phyloP scores from a whole-genome alignment of 30 jellyfish, hydroid and myxozoan genomes.

The Turritopsis rubra region DNA sequence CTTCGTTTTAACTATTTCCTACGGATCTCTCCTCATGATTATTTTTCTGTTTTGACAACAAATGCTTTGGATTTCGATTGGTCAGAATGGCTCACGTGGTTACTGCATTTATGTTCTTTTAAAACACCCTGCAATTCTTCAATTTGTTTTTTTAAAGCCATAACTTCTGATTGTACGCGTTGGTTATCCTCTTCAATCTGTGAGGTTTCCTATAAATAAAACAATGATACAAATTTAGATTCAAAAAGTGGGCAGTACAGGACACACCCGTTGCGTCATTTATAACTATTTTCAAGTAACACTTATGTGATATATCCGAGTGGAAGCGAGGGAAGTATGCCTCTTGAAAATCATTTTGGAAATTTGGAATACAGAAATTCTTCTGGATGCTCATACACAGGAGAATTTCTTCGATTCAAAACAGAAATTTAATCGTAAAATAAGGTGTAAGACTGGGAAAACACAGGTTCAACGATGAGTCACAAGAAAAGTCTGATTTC shows the following conservation, averaged over 20 bases:
- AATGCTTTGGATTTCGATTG: neutral
- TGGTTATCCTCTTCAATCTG: slow-evolving; percentile 67
- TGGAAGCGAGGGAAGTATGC: neutral
- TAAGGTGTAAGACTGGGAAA: neutral
- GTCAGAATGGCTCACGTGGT: slow-evolving; percentile 16
- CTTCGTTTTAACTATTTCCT: neutral
- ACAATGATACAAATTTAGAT: neutral
- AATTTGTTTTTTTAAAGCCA: slow-evolving; percentile 54
- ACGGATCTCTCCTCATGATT: neutral
- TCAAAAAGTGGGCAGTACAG: neutral
- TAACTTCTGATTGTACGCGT: slow-evolving; percentile 54
- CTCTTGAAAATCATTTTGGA: neutral
- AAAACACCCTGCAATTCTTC: slow-evolving; percentile 66
- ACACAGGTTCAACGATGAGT: neutral
- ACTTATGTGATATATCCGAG: neutral
- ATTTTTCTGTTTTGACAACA: neutral
- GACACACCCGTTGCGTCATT: neutral
- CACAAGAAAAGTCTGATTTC: neutral
- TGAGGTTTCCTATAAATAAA: slow-evolving; percentile 63
- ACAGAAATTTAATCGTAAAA: neutral
- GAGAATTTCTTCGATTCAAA: neutral
- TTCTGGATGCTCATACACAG: too few species aligned
- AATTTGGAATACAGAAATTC: too few species aligned
- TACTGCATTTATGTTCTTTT: slow-evolving; percentile 56
- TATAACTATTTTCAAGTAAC: neutral